Percentiles rank a stretch among this genome's conserved stretches.
These are phyloP conservation scores for Euphydryas editha DNA, from an alignment of 2,888 invertebrate species.

Conservation along the genomic window DNA sequence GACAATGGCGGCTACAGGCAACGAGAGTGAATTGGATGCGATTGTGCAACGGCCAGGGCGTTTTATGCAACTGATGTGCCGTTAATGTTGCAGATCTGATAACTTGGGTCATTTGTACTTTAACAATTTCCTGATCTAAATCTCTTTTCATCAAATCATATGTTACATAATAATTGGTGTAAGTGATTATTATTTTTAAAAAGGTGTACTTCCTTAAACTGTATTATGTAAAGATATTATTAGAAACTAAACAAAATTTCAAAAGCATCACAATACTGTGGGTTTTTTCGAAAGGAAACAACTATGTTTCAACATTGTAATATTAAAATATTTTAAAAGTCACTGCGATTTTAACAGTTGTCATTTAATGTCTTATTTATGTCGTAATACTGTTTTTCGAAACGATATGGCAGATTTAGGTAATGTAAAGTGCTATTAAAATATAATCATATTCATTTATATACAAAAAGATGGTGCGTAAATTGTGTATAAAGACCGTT, in stretches of 20 bases:
- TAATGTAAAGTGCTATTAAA: not conserved
- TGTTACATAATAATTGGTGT: slow-evolving; percentile 29
- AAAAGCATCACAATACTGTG: too few species aligned
- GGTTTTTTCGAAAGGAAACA: not conserved
- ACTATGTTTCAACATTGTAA: not conserved
- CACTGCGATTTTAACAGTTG: not conserved
- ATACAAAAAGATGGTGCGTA: slow-evolving; percentile 41
- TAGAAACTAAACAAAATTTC: too few species aligned
- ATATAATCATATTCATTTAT: not conserved
- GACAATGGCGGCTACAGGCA: slow-evolving; percentile 73
- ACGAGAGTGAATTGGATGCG: slow-evolving; percentile 75
- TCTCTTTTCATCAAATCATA: slow-evolving; percentile 32
- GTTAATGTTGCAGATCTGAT: slow-evolving; percentile 73
- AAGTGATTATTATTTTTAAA: slow-evolving; percentile 20
- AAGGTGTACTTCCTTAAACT: slow-evolving; percentile 13
- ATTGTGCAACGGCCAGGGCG: slow-evolving; percentile 72
- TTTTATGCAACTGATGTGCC: slow-evolving; percentile 76
- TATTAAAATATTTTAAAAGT: not conserved
- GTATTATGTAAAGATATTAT: not conserved
- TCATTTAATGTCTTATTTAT: not conserved
- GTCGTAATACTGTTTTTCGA: not conserved
- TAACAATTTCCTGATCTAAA: slow-evolving; percentile 55
- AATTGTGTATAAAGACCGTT: slow-evolving; percentile 45
- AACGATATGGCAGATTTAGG: not conserved
- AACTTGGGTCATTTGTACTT: slow-evolving; percentile 57